Evolutionary conservation across 1,140 invertebrate genomes (phyloP), one percentile per base, ranked within the genome.

Genomic region (Drosophila repletoides): DNA sequence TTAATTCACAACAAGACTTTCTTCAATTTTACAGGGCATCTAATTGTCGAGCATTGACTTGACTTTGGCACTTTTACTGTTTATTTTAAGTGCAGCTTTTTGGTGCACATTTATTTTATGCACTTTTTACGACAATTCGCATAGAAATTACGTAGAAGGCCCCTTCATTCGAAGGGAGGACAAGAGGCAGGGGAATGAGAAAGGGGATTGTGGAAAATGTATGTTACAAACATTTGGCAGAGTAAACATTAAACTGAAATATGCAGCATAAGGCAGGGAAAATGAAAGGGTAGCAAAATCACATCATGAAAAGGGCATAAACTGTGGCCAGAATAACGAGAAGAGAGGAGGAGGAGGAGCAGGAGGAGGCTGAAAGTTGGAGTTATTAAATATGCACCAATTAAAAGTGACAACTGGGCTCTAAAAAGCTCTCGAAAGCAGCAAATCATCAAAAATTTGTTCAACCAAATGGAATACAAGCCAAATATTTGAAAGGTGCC

Each of bases 381-480:
- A 29, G 12, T 1, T 60, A 86, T 86, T 72, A 69, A 86, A 86
- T 72, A 86, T 86, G 75, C 80, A 80, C 61, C 80, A 86, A 86
- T 86, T 86, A 86, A 86, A 84, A 80, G 56, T 61, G 74, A 75
- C 71, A 86, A 66, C 75, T 66, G 21, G 21, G 45, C 55, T 31
- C 36, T 66, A 49, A 77, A 66, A 51, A n/a, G n/a, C n/a, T n/a
- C 73, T 41, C 46, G 31, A 9, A n/a, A n/a, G n/a, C 24, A 33
- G 36, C 55, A 72, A 45, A 61, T 65, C 45, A 55, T 70, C 38
- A 76, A 64, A 65, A 83, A 79, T 75, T 79, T 79, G 61, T 60
- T 40, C 46, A 66, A 61, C 63, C 72, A 76, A 83, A 49, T 66
- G 49, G 53, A 60, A 63, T 41, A 43, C 38, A 46, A 69, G 76